These are phyloP conservation scores for Flexamia atlantica DNA, from an alignment of 2,888 invertebrate genomes.

Conservation along the genomic window DNA sequence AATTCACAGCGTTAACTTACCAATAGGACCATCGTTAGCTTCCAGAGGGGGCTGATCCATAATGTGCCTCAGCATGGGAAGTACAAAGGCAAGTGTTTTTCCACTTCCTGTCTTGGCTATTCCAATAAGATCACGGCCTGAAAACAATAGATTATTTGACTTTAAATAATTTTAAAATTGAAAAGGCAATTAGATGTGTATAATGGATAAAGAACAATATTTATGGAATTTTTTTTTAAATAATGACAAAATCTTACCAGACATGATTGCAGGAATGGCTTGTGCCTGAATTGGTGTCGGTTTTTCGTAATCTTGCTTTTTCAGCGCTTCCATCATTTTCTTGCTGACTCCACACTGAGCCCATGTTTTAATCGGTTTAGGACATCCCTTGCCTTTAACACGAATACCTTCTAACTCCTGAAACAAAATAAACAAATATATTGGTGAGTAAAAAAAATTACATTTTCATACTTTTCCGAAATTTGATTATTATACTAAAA, in stretches of 20 bases:
- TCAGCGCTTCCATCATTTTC: conserved; percentile 95
- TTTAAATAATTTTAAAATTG: too few species aligned
- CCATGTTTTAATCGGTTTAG: conserved; percentile 89
- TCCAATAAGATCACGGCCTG: conserved; percentile 93
- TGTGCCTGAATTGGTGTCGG: conserved; percentile 99
- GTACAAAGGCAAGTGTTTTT: conserved; percentile 97
- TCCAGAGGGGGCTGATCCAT: conserved; percentile 96
- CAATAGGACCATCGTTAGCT: conserved; percentile 97
- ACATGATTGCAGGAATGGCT: conserved; percentile 98
- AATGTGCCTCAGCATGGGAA: conserved; percentile 98
- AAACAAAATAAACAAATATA: too few species aligned
- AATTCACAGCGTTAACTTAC: conserved; percentile 72
- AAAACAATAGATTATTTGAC: too few species aligned
- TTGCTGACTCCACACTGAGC: conserved; percentile 99
- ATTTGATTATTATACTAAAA: too few species aligned
- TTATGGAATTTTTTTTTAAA: too few species aligned
- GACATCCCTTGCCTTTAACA: conserved; percentile 97
- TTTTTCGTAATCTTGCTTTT: conserved; percentile 94
- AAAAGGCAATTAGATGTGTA: too few species aligned
- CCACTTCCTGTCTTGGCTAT: conserved; percentile 99
- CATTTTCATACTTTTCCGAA: too few species aligned
- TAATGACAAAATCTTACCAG: conserved; percentile 80
- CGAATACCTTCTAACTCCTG: conserved; percentile 95
- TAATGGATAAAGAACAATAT: too few species aligned
- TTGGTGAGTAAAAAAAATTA: too few species aligned